Evolutionary conservation across 2,888 invertebrate genomes (phyloP).

Genomic region (Agriopis leucophaearia): DNA sequence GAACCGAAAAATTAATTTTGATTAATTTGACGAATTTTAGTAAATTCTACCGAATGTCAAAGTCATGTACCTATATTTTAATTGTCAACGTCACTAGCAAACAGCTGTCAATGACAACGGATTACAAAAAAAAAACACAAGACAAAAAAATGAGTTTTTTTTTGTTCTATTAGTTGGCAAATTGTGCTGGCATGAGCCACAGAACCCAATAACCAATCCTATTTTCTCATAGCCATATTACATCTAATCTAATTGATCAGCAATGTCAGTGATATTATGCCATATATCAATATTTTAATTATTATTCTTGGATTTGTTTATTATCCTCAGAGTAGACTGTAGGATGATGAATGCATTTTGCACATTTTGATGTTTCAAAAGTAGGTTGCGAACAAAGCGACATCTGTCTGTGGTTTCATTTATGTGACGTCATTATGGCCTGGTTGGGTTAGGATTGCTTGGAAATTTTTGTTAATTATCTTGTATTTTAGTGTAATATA

Average conservation of each 20-base stretch:
- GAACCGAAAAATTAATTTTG: conserved; percentile 1
- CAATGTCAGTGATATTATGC: not conserved
- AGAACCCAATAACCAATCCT: not conserved
- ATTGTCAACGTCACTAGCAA: not conserved
- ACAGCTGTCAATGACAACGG: not conserved
- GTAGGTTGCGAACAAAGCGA: conserved; percentile 40
- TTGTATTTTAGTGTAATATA: conserved; percentile 88
- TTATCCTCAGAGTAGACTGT: not conserved
- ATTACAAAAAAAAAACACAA: not conserved
- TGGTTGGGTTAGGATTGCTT: conserved; percentile 91
- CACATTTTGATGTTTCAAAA: conserved; percentile 26
- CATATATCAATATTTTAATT: not conserved
- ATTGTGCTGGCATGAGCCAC: not conserved
- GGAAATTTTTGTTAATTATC: conserved; percentile 89
- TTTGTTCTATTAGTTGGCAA: not conserved
- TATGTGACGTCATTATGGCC: conserved; percentile 88
- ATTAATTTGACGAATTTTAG: not conserved
- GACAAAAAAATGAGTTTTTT: not conserved
- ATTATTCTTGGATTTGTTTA: not conserved
- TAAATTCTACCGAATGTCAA: not conserved
- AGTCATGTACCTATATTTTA: not conserved
- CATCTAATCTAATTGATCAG: not conserved
- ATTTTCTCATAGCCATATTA: not conserved
- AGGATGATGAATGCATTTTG: conserved; percentile 27
- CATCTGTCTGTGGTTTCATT: conserved; percentile 48